Evolutionary conservation across 2,113 vertebrate genomes (phyloP).

Genomic region (Fulmarus glacialis): DNA sequence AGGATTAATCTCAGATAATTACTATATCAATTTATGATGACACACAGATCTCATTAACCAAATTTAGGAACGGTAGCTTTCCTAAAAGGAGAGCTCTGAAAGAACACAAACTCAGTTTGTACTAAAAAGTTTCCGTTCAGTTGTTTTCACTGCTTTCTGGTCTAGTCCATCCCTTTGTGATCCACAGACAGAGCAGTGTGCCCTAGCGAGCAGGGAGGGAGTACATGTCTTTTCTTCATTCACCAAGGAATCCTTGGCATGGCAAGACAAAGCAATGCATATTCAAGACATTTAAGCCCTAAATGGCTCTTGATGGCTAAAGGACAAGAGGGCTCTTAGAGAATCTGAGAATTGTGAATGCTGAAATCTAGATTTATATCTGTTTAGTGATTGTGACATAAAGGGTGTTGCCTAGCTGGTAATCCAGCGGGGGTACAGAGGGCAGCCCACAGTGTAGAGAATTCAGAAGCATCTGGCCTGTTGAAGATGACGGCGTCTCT

Average conservation of each 20-base stretch:
- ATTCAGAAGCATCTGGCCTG: not conserved
- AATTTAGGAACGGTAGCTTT: conserved; percentile 27
- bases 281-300: conserved; percentile 7
- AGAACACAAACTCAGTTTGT: not conserved
- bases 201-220: not conserved
- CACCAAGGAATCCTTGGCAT: conserved; percentile 25
- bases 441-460: not conserved
- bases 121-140: not conserved
- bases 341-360: conserved; percentile 22
- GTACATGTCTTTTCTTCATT: conserved; percentile 24
- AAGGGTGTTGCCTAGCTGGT: not conserved
- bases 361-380: conserved; percentile 14
- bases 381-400: not conserved
- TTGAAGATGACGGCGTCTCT: not conserved
- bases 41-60: conserved; percentile 70
- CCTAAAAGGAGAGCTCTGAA: not conserved
- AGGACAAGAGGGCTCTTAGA: conserved; percentile 29
- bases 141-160: not conserved
- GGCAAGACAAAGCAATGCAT: conserved; percentile 8
- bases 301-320: conserved; percentile 18
- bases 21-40: conserved; percentile 68
- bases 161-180: not conserved
- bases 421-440: not conserved
- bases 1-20: conserved; percentile 72
- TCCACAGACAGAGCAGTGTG: not conserved